A percentile compares a stretch with the other conserved stretches of the same genome.
These are phyloP conservation scores for Heliconius himera DNA, from an alignment of 1,140 invertebrate species.

Conservation along the genomic window DNA sequence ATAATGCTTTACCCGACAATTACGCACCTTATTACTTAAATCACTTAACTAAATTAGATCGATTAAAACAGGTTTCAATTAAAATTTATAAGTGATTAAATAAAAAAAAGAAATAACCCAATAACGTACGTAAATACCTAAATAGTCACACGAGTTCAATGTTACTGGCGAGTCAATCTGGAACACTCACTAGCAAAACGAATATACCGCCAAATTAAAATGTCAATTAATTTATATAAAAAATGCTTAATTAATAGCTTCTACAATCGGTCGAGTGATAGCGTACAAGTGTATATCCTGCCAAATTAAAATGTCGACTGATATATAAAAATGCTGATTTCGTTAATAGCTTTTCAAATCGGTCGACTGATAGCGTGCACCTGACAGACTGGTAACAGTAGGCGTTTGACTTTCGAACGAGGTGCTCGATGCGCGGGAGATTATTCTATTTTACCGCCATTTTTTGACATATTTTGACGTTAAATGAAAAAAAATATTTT, in stretches of 20 bases:
- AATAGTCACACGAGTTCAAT: constrained; percentile 33
- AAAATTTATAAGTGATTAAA: not conserved
- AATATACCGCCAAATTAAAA: constrained; percentile 18
- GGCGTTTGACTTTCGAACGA: constrained; percentile 74
- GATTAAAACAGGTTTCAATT: not conserved
- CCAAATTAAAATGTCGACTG: constrained; percentile 16
- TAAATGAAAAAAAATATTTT: constrained; percentile 34
- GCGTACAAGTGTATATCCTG: not conserved
- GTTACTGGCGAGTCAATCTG: constrained; percentile 34
- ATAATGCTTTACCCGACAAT: not conserved
- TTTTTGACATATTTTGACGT: constrained; percentile 37
- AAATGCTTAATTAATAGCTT: not conserved
- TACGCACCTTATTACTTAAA: not conserved
- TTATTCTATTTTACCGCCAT: constrained; percentile 33
- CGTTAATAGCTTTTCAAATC: constrained; percentile 32
- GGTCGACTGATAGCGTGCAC: constrained; percentile 55
- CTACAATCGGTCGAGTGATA: constrained; percentile 35
- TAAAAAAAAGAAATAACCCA: not conserved
- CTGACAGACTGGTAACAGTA: constrained; percentile 53
- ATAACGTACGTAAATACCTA: constrained; percentile 7
- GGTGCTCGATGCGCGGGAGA: constrained; percentile 50
- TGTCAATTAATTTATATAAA: not conserved
- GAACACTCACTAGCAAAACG: constrained; percentile 6
- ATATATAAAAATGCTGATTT: not conserved
- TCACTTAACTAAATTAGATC: not conserved